Base-by-base conservation (phyloP, 1,140 invertebrate species). In the Scaptomyza pallida region DNA sequence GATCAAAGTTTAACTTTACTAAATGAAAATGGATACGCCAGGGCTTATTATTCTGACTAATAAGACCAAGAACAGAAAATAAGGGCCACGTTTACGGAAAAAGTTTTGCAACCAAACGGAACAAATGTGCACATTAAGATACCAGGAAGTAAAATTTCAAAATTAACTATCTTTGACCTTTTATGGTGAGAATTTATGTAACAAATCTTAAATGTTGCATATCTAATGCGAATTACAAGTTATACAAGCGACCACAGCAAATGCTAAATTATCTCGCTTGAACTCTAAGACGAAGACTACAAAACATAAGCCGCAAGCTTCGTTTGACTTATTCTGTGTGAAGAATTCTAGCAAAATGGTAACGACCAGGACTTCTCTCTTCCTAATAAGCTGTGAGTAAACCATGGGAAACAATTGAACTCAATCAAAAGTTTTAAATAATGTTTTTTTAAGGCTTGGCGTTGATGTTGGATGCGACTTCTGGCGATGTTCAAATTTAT, bases 361-460 rank as follows among this genome's bases (percentile, higher is more conserved):
- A 17, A 16, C 30, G 15, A 1, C 0, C 12, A 45, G 15, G 23
- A 2, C 3, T 1, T n/a, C 35, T 30, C 12, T 45, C 13, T 16
- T 56, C 5, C 5, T 44, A n/a, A 12, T 44, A 1, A 45, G 3
- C 23, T 17, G 55, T 57, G 21, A 57, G 55, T 57, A 17, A 9
- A 37, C 12, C 12, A 37, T n/a, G 3, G 4, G 12, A 30, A 30
- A n/a, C 2, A 10, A 44, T 9, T 30, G 1, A 10, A 30, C 9
- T 1, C 17, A 17, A n/a, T 10, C 3, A 19, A 43, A 44, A 2
- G 26, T 30, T 6, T 6, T 12, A 10, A 13, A 41, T 6, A 12
- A 55, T 6, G 4, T n/a, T 10, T 0, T 4, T 10, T 44, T 21
- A 21, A 57, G 55, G 15, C 19, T 8, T 21, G 9, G 13, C 15